phyloP scores from a whole-genome alignment of 2,797 vertebrate species.

The Poecilia velifera region DNA sequence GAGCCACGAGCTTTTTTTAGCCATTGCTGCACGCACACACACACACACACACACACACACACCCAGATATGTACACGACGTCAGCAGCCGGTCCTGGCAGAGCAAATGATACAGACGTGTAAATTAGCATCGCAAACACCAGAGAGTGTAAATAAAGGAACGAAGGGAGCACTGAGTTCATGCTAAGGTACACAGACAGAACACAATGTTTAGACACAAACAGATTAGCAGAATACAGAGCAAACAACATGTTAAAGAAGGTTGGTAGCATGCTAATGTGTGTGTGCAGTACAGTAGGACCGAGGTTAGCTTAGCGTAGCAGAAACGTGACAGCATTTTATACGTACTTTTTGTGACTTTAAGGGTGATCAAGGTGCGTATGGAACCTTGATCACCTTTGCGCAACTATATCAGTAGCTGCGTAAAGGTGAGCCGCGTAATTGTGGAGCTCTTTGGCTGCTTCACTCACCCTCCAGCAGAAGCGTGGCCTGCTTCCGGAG shows the following conservation, averaged over 20 bases:
- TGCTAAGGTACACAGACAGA: constrained; percentile 25
- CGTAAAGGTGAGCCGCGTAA: too few species aligned
- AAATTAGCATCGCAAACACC: constrained; percentile 18
- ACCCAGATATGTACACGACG: background rate
- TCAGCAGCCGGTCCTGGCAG: constrained; percentile 22
- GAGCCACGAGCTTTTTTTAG: constrained; percentile 14
- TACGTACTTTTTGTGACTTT: background rate
- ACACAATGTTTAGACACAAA: background rate
- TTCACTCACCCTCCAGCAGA: constrained; percentile 90
- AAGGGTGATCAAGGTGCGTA: too few species aligned
- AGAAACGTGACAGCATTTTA: background rate
- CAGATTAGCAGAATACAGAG: background rate
- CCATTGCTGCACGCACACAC: background rate
- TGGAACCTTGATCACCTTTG: too few species aligned
- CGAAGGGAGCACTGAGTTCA: background rate
- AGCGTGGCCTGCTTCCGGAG: constrained; percentile 93
- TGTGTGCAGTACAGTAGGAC: background rate
- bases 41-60: constrained; percentile 3
- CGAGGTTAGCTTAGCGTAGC: background rate
- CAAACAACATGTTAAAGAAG: background rate
- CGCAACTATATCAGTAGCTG: too few species aligned
- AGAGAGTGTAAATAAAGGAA: constrained; percentile 16
- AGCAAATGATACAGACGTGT: constrained; percentile 27
- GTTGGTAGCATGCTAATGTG: background rate
- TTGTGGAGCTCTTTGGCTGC: too few species aligned